phyloP scores from a whole-genome alignment of 2,113 vertebrate genomes.

The Equus quagga region DNA sequence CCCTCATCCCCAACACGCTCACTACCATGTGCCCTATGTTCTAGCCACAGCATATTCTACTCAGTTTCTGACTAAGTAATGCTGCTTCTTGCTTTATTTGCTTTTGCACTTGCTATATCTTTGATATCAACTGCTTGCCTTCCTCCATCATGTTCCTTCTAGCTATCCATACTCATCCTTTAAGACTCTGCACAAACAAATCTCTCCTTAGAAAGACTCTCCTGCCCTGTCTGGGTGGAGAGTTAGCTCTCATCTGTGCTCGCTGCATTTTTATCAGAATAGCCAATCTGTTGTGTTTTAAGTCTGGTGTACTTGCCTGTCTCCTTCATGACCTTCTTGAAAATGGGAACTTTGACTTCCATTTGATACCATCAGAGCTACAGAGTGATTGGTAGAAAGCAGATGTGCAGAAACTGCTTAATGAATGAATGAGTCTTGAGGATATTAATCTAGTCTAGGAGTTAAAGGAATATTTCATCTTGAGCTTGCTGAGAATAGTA shows the following conservation, averaged over 20 bases:
- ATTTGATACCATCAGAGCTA: background rate
- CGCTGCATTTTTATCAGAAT: background rate
- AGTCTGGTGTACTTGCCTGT: background rate
- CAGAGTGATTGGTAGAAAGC: background rate
- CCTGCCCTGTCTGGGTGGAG: background rate
- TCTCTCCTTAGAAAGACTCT: background rate
- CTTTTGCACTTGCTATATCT: background rate
- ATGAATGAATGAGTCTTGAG: background rate
- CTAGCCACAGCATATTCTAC: background rate
- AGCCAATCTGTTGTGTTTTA: background rate
- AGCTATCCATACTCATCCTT: background rate
- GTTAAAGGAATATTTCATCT: background rate
- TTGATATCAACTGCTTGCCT: background rate
- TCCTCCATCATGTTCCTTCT: background rate
- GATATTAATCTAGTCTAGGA: background rate
- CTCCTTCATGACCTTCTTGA: background rate
- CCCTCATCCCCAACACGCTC: accelerated
- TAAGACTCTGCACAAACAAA: background rate
- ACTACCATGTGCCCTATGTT: background rate
- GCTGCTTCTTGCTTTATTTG: background rate
- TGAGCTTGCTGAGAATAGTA: background rate
- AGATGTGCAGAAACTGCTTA: background rate
- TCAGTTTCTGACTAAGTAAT: background rate
- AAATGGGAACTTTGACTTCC: background rate
- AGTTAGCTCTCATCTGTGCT: background rate